Percentiles rank a stretch among this genome's conserved stretches.
phyloP scores from a whole-genome alignment of 2,888 invertebrate genomes.

The Nycteola revayana region DNA sequence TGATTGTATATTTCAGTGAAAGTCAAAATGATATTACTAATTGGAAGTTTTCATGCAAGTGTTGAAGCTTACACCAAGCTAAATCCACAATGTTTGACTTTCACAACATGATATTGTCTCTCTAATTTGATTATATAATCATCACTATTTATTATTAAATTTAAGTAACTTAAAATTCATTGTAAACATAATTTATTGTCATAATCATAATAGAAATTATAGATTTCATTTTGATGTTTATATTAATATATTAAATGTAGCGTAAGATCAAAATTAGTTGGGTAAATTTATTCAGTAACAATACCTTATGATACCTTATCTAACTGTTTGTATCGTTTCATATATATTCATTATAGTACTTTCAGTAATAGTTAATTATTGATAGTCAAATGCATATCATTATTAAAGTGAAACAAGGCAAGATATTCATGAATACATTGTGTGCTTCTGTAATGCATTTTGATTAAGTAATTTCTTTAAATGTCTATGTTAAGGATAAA shows the following conservation, averaged over 20 bases:
- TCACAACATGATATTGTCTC: constrained; percentile 75
- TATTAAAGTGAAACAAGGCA: constrained; percentile 53
- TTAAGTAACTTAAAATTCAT: constrained; percentile 77
- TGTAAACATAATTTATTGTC: constrained; percentile 76
- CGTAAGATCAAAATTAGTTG: constrained; percentile 73
- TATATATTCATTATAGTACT: constrained; percentile 64
- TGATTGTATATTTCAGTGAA: constrained; percentile 53
- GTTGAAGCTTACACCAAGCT: constrained; percentile 38
- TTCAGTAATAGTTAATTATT: constrained; percentile 73
- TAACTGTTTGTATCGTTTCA: constrained; percentile 67
- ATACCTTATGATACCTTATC: constrained; percentile 44
- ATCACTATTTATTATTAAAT: constrained; percentile 77
- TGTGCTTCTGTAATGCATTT: constrained; percentile 73
- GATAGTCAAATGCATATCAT: constrained; percentile 77
- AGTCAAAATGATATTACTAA: constrained; percentile 45
- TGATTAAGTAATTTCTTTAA: constrained; percentile 62
- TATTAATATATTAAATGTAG: constrained; percentile 73
- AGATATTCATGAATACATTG: constrained; percentile 55
- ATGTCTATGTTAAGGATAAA: constrained; percentile 72
- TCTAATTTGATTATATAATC: constrained; percentile 77
- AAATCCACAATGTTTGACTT: constrained; percentile 52
- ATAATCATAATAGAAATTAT: constrained; percentile 75
- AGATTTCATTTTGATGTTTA: constrained; percentile 78
- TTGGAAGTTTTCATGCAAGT: constrained; percentile 10
- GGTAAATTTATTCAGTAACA: constrained; percentile 64